A percentile compares a stretch with the other conserved stretches of the same genome.
phyloP scores from a whole-genome alignment of 1,140 invertebrate genomes.

The Papilio polyxenes region DNA sequence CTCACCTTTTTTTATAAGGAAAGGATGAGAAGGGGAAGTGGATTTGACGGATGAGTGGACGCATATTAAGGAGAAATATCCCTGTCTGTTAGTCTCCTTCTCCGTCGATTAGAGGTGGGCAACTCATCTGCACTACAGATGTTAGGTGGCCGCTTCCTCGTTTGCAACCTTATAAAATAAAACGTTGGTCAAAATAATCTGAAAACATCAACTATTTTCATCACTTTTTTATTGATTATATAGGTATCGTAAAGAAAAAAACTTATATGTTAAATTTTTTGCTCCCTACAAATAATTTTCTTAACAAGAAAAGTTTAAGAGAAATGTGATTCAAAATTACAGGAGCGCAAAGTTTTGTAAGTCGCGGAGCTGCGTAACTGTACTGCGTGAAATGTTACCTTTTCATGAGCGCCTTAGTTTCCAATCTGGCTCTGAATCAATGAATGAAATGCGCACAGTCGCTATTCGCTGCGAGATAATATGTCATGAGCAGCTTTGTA shows the following conservation, averaged over 20 bases:
- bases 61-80: no score
- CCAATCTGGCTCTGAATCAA: not conserved
- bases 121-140: no score
- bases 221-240: not conserved
- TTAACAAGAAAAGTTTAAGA: conserved; percentile 10
- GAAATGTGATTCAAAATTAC: conserved; percentile 8
- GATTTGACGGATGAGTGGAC: no score
- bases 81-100: no score
- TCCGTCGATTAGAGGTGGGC: no score
- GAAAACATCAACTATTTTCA: not conserved
- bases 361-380: not conserved
- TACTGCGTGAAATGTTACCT: not conserved
- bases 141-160: no score
- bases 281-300: not conserved
- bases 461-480: not conserved
- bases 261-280: not conserved
- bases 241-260: not conserved
- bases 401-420: not conserved
- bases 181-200: not conserved
- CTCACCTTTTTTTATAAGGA: no score
- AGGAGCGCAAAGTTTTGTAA: not conserved
- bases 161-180: no score
- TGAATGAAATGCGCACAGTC: not conserved
- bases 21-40: no score
- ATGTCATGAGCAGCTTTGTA: not conserved